phyloP scores from a whole-genome alignment of 2,888 invertebrate genomes.

The Mylabris sibirica region DNA sequence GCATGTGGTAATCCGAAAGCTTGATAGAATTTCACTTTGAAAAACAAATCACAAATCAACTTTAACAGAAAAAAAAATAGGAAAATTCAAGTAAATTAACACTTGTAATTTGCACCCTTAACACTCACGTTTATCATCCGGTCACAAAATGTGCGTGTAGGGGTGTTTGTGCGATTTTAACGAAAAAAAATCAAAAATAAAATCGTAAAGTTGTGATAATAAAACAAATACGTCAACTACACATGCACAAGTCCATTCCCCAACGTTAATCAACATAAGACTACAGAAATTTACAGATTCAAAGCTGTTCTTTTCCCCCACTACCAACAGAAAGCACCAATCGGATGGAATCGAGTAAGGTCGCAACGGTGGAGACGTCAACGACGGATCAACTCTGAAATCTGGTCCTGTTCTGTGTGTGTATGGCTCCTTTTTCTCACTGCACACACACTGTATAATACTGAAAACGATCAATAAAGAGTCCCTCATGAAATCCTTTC shows the following conservation, averaged over 20 bases:
- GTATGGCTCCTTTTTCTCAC: background rate
- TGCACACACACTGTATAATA: background rate
- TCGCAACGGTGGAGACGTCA: conserved; percentile 27
- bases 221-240: conserved; percentile 22
- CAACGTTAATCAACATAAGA: conserved; percentile 23
- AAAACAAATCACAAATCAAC: conserved; percentile 10
- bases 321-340: conserved; percentile 26
- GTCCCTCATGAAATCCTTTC: conserved; percentile 4
- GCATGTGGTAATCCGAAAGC: conserved; percentile 43
- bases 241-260: conserved; percentile 22
- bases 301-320: conserved; percentile 26
- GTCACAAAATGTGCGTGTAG: conserved; percentile 10
- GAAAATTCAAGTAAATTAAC: conserved; percentile 15
- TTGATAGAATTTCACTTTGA: conserved; percentile 16
- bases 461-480: conserved; percentile 20
- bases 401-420: too few species aligned
- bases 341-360: conserved; percentile 27
- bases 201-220: conserved; percentile 13
- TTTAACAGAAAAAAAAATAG: background rate
- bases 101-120: background rate
- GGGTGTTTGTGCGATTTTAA: background rate
- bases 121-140: conserved; percentile 25
- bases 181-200: conserved; percentile 17
- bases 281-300: conserved; percentile 30
- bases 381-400: conserved; percentile 32